Conservation (phyloP, 2,797 vertebrate species). For the Bradypodion ventrale region DNA sequence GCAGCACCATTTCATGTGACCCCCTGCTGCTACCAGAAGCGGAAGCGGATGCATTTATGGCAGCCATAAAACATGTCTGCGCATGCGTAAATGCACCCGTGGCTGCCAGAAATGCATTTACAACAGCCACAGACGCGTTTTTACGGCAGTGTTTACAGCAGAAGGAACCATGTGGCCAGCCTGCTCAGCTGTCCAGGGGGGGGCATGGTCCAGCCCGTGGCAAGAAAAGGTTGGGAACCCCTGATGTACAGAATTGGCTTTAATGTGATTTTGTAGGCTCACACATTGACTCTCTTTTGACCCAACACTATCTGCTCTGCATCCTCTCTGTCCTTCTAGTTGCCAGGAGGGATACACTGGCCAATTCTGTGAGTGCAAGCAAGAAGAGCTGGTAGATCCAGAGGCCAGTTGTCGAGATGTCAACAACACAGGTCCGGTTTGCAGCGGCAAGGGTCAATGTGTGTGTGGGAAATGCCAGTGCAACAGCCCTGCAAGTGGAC, state of each 20-base stretch:
- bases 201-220: too few relatives aligned
- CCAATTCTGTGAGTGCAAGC: conserved; percentile 67
- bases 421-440: conserved; percentile 67
- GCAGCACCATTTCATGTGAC: too few relatives aligned
- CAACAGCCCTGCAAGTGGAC: conserved; percentile 51
- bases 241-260: not conserved
- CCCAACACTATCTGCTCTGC: not conserved
- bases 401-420: conserved; percentile 41
- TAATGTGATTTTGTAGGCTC: not conserved
- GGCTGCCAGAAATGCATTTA: too few relatives aligned
- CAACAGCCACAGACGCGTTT: too few relatives aligned
- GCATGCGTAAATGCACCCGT: too few relatives aligned
- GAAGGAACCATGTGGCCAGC: too few relatives aligned
- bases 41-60: too few relatives aligned
- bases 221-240: too few relatives aligned
- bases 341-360: conserved; percentile 71
- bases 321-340: conserved; percentile 50
- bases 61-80: too few relatives aligned
- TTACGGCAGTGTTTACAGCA: too few relatives aligned
- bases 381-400: conserved; percentile 47
- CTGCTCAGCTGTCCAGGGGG: too few relatives aligned
- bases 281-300: not conserved
- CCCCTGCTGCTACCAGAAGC: too few relatives aligned
- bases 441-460: conserved; percentile 77
- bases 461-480: conserved; percentile 78